Conservation (phyloP, 2,888 invertebrate species). For the Chesias legatella region DNA sequence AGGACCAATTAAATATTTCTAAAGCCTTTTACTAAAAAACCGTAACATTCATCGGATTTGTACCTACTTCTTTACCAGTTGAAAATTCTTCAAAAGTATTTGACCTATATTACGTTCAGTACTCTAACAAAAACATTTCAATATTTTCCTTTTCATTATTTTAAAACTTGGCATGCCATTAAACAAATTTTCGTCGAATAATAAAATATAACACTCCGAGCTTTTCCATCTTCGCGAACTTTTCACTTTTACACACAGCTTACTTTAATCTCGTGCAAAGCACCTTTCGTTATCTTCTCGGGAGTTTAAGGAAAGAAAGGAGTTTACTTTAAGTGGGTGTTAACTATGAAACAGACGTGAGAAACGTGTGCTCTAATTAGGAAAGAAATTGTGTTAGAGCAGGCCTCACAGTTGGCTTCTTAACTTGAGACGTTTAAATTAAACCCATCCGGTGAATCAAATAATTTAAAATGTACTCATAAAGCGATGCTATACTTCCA, state of each 20-base stretch:
- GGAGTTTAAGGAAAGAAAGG: conserved; percentile 6
- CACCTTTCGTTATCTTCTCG: conserved; percentile 13
- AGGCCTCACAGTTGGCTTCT: too few species aligned
- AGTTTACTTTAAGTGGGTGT: too few species aligned
- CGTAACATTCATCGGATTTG: not conserved
- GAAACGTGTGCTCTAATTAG: too few species aligned
- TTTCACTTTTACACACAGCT: conserved; percentile 17
- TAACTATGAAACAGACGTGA: too few species aligned
- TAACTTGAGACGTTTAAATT: too few species aligned
- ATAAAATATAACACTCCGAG: conserved; percentile 16
- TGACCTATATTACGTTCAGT: conserved; percentile 1
- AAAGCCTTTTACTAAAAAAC: not conserved
- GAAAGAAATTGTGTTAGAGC: too few species aligned
- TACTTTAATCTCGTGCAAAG: conserved; percentile 12
- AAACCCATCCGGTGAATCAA: too few species aligned
- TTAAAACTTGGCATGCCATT: conserved; percentile 17
- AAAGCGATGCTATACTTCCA: too few species aligned
- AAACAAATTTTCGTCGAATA: conserved; percentile 20
- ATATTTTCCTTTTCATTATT: conserved; percentile 15
- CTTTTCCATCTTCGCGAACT: conserved; percentile 11
- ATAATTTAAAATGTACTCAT: too few species aligned
- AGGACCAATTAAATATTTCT: too few species aligned
- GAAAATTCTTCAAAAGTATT: too few species aligned
- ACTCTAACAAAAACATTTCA: conserved; percentile 6
- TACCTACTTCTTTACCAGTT: too few species aligned